Evolutionary conservation across 2,113 vertebrate species (phyloP), one percentile per base, ranked within the genome.

Genomic region (Archilochus colubris): DNA sequence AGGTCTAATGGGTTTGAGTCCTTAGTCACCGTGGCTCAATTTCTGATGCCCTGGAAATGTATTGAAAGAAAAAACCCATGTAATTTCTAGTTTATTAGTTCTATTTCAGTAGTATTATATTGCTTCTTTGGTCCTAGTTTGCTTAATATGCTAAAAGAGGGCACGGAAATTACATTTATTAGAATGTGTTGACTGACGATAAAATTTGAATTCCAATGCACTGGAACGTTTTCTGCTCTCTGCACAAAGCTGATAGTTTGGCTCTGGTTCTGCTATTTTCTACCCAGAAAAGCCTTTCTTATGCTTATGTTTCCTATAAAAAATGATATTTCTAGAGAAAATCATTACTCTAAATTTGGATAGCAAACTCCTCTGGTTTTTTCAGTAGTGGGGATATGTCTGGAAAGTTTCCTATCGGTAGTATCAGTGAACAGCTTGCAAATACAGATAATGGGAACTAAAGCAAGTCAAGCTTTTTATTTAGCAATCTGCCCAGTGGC

Each of bases 361-460:
- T 69, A 82, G 73, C 17, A 91, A 94, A 91, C 17, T 77, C 31
- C 50, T 74, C 18, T 73, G 23, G 1, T 18, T 75, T 21, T 76
- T 88, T 89, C 40, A 75, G 23, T 89, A 75, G 74, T 79, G n/a
- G 83, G 43, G 94, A 80, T 95, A 72, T 80, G 89, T 92, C 76
- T 92, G 53, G 46, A 68, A 90, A 83, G 86, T 89, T 18, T 76
- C 66, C 12, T 69, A 25, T 80, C 66, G 50, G 89, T 88, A 43
- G 8, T 70, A 33, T 95, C 94, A 94, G 77, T 88, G 82, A 96
- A 91, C 89, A 95, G 94, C 91, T 97, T 96, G 82, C 91, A 96
- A 97, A 95, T 73, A 80, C 61, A 93, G 96, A 95, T 93, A 97
- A 94, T 6, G 14, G 48, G 64, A 83, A 53, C 38, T 92, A 95